phyloP scores from a whole-genome alignment of 2,113 vertebrate genomes.

The Leptobrachium ailaonicum region DNA sequence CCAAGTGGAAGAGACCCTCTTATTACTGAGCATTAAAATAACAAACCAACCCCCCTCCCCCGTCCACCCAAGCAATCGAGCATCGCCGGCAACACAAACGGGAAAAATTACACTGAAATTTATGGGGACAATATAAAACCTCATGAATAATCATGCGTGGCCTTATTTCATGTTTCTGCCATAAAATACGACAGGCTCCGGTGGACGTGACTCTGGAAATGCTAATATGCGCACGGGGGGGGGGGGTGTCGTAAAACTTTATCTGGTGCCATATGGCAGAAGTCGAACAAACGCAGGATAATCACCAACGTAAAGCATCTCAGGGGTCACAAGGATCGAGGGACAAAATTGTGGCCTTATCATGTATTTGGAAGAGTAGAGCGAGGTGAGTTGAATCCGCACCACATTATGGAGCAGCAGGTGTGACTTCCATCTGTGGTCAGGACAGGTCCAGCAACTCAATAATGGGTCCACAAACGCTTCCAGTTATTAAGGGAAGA shows the following conservation, averaged over 20 bases:
- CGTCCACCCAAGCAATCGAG: background rate
- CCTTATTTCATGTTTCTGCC: background rate
- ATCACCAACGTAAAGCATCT: background rate
- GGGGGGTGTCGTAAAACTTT: background rate
- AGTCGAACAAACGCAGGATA: background rate
- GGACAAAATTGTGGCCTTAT: too few species aligned
- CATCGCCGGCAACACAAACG: background rate
- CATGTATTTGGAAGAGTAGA: too few species aligned
- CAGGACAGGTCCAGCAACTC: too few species aligned
- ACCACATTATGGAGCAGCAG: too few species aligned
- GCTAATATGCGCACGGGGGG: background rate
- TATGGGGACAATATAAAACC: background rate
- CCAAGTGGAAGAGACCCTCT: background rate
- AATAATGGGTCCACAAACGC: too few species aligned
- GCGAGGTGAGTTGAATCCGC: too few species aligned
- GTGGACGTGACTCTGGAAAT: background rate
- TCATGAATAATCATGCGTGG: background rate
- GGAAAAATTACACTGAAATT: background rate
- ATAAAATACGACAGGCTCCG: background rate
- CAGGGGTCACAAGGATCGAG: too few species aligned
- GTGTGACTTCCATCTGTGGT: too few species aligned
- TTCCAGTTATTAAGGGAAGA: too few species aligned
- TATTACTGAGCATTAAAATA: background rate
- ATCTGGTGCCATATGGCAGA: background rate
- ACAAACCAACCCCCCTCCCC: background rate